Evolutionary conservation across 2,888 invertebrate species (phyloP).

Genomic region (Phrixothrix hirtus): DNA sequence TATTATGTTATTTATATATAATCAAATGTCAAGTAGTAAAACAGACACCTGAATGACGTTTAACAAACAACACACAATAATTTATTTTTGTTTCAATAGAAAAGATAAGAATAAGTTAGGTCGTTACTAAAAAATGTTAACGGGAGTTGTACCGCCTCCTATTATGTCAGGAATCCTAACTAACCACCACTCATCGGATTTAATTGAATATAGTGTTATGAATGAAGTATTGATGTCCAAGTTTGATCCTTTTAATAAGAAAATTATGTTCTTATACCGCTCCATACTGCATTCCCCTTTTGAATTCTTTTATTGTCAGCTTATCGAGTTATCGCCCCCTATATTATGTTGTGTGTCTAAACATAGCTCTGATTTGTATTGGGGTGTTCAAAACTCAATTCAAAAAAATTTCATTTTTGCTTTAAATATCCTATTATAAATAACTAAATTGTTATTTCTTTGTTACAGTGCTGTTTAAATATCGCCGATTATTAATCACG

Average conservation of each 20-base stretch:
- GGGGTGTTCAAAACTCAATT: conserved; percentile 45
- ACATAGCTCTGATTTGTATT: conserved; percentile 48
- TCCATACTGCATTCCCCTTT: conserved; percentile 40
- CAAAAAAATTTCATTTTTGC: conserved; percentile 47
- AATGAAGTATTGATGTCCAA: conserved; percentile 16
- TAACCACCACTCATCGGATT: conserved; percentile 52
- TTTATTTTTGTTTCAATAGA: conserved; percentile 44
- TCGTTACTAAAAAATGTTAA: conserved; percentile 51
- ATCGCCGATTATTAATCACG: too few relatives aligned
- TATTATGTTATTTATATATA: conserved; percentile 48
- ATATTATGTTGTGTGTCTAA: conserved; percentile 52
- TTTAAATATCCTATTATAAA: background rate
- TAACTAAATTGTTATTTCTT: background rate
- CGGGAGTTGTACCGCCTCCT: conserved; percentile 47
- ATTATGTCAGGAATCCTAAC: conserved; percentile 48
- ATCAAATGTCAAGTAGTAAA: conserved; percentile 47
- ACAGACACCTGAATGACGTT: conserved; percentile 45
- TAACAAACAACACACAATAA: conserved; percentile 38
- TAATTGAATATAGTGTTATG: conserved; percentile 48
- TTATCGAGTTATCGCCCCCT: conserved; percentile 54
- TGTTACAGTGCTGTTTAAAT: too few relatives aligned
- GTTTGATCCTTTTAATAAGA: conserved; percentile 6
- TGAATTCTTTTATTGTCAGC: conserved; percentile 46
- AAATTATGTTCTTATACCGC: conserved; percentile 17
- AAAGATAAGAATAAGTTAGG: conserved; percentile 39